Percentiles rank a stretch among this genome's conserved stretches.
Conservation (phyloP, 2,797 vertebrate genomes). For the Hirundo rustica region DNA sequence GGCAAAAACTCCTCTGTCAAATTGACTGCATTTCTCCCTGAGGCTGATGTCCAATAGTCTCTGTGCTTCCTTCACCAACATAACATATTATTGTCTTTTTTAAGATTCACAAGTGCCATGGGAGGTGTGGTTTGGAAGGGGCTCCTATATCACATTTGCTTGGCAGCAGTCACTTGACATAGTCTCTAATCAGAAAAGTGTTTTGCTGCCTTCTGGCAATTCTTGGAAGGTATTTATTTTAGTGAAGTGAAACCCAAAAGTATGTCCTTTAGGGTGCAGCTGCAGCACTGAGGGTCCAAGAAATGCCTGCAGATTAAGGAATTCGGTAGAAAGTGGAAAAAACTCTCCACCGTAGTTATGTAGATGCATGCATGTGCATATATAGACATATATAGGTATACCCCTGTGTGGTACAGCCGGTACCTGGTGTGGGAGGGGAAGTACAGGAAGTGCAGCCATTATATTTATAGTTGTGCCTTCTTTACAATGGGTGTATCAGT, state of each 20-base stretch:
- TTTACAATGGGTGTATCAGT: background rate
- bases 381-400: background rate
- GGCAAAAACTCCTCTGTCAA: background rate
- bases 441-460: background rate
- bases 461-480: background rate
- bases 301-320: background rate
- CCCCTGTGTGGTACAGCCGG: background rate
- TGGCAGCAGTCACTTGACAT: background rate
- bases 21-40: background rate
- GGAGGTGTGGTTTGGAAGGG: background rate
- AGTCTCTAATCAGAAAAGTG: background rate
- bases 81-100: background rate
- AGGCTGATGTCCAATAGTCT: background rate
- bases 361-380: background rate
- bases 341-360: background rate
- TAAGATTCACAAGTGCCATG: background rate
- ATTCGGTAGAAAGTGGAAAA: background rate
- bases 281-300: background rate
- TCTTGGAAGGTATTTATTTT: background rate
- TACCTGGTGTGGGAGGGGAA: background rate
- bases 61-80: background rate
- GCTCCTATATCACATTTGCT: background rate
- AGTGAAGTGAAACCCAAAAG: background rate
- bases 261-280: background rate
- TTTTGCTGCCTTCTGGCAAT: background rate